phyloP scores from a whole-genome alignment of 30 jellyfish, hydroid and myxozoan species.

The Pseudorhiza aurosa region DNA sequence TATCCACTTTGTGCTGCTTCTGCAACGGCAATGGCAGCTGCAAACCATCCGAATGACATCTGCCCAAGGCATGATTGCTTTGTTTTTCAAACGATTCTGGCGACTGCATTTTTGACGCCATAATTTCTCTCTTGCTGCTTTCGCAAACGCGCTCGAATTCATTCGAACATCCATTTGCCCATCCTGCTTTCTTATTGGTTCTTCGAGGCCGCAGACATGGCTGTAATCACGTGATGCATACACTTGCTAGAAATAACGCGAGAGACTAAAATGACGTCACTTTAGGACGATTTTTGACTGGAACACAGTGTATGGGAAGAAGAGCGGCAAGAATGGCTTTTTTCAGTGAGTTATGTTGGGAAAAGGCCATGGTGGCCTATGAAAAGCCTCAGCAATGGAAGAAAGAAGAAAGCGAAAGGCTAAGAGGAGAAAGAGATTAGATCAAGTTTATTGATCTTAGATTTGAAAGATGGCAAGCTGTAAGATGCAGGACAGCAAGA shows the following conservation, averaged over 20 bases:
- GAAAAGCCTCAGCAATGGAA: too few species aligned
- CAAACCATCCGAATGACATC: background rate
- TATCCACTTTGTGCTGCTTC: background rate
- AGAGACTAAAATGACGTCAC: too few species aligned
- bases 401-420: too few species aligned
- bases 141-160: slow-evolving; percentile 35
- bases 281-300: too few species aligned
- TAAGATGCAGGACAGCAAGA: too few species aligned
- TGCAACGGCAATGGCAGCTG: background rate
- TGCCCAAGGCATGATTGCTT: background rate
- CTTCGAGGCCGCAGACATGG: background rate
- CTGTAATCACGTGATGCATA: slow-evolving; percentile 40
- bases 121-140: slow-evolving; percentile 9
- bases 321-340: too few species aligned
- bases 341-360: too few species aligned
- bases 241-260: background rate
- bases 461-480: too few species aligned
- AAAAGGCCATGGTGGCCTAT: too few species aligned
- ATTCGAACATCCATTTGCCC: background rate
- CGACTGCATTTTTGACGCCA: slow-evolving; percentile 69
- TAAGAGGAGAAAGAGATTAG: too few species aligned
- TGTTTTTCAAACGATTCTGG: slow-evolving; percentile 46
- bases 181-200: slow-evolving; percentile 26
- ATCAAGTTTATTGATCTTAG: too few species aligned
- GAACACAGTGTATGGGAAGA: too few species aligned